Evolutionary conservation across 2,888 invertebrate genomes (phyloP), one percentile per base, ranked within the genome.

Genomic region (Himalopsyche kuldschensis): DNA sequence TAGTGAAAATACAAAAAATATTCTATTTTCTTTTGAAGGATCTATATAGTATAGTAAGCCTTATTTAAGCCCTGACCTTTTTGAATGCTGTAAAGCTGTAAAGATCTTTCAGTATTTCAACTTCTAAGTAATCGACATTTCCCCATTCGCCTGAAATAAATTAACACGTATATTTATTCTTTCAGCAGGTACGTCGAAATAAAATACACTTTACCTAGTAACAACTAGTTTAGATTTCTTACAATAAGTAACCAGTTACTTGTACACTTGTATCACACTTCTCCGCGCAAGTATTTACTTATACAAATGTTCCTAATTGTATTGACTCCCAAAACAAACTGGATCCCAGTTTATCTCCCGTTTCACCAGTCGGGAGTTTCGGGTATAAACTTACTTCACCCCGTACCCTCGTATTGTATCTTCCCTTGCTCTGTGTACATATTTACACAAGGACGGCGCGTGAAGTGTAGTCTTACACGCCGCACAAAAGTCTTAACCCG

Each of bases 301-400:
- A 69, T 69, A 47, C 47, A 47, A 78, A 78, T 78, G 47, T 47
- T 8, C 27, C 47, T 78, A 78, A 78, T 78, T 78, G 78, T 78
- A 78, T 78, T 78, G 78, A 41, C 78, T 78, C 27, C 10, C 78
- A 78, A n/a, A 20, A 78, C 78, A 78, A 47, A 47, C 78, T 24
- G 35, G 35, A 41, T 41, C 76, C 35, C 69, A 69, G 76, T 76
- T 31, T 35, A 76, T 32, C 76, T 27, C 15, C 76, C 8, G 76
- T 76, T 76, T 76, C 32, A 76, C 15, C 6, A 24, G n/a, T n/a
- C 30, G 24, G 69, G 69, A 69, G 69, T 69, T 69, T 69, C 30
- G 15, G 69, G 69, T n/a, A 27, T 69, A 69, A 69, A 69, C 69
- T 48, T n/a, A 69, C 69, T 69, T 69, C 17, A 27, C 20, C 69